These are phyloP conservation scores for Limnothrissa miodon DNA, from an alignment of 2,113 vertebrate species.

Conservation along the genomic window DNA sequence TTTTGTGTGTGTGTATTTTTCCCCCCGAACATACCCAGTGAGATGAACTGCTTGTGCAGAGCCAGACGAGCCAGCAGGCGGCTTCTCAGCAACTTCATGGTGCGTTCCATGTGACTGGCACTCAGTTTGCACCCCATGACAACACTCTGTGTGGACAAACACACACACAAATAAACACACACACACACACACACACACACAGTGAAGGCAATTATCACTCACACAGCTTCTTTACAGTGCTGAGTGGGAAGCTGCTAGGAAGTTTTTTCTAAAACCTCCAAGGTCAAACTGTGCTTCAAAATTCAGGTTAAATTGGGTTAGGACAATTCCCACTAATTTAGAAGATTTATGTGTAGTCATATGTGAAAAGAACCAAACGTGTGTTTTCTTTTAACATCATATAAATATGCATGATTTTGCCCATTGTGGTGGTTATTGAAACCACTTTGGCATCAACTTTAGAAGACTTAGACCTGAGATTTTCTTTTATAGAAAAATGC, in stretches of 20 bases:
- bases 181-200: neutral
- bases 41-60: slow-evolving; percentile 92
- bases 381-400: too few relatives aligned
- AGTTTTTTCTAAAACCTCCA: neutral
- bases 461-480: too few relatives aligned
- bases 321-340: too few relatives aligned
- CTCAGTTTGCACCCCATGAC: slow-evolving; percentile 78
- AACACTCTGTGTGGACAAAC: slow-evolving; percentile 54
- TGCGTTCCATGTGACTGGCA: slow-evolving; percentile 94
- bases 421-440: too few relatives aligned
- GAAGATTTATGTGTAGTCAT: too few relatives aligned
- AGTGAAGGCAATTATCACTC: neutral
- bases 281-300: neutral
- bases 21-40: slow-evolving; percentile 79
- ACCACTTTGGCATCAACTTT: too few relatives aligned
- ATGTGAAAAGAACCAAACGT: too few relatives aligned
- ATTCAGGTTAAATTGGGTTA: too few relatives aligned
- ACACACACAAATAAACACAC: too few relatives aligned
- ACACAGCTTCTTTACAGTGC: neutral
- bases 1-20: neutral
- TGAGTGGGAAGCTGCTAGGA: too few relatives aligned
- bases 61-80: slow-evolving; percentile 88
- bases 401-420: too few relatives aligned
- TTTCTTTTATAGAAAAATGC: too few relatives aligned
- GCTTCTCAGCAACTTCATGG: slow-evolving; percentile 86